Base-by-base conservation (phyloP, 1,140 invertebrate genomes). In the Chelonus insularis region DNA sequence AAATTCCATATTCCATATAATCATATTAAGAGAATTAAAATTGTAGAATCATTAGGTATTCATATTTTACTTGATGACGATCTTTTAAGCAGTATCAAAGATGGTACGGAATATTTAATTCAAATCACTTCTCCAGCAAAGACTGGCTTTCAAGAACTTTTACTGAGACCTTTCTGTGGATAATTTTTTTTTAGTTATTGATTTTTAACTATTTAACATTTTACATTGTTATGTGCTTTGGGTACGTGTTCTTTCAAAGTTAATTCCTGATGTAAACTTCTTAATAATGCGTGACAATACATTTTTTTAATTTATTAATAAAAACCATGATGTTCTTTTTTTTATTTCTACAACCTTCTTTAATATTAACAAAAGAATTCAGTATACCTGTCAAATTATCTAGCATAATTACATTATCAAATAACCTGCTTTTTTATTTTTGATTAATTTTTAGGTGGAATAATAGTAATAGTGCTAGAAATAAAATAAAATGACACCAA, bases 401-500 rank as follows among this genome's bases (percentile, higher is more conserved):
- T n/a, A n/a, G n/a, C n/a, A n/a, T n/a, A n/a, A 45, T 7, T 45
- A 18, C 16, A 16, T 21, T 57, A 12, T 57, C 9, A 7, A 5
- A 41, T 57, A 23, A 57, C 39, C 21, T 25, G n/a, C 29, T 25
- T 45, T 25, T 37, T 41, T 23, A 41, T 9, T 12, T 14, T 39
- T 41, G 8, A 43, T 39, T 14, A 4, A n/a, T 9, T 32, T 7
- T 41, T 21, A 12, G 18, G 20, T 23, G 36, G 60, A 72, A 71
- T 69, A 9, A 65, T 45, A 50, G 12, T n/a, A 54, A 18, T 2
- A 54, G 32, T 11, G 20, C 60, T 32, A 16, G 36, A 4, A 62
- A 12, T 0, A 50, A n/a, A 18, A 6, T 12, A 39, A 34, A 62
- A 60, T 65, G 32, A 34, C 34, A 0, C 57, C 60, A 39, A 60